Conservation (phyloP, 1,140 invertebrate genomes). For the Drosophila trapezifrons region DNA sequence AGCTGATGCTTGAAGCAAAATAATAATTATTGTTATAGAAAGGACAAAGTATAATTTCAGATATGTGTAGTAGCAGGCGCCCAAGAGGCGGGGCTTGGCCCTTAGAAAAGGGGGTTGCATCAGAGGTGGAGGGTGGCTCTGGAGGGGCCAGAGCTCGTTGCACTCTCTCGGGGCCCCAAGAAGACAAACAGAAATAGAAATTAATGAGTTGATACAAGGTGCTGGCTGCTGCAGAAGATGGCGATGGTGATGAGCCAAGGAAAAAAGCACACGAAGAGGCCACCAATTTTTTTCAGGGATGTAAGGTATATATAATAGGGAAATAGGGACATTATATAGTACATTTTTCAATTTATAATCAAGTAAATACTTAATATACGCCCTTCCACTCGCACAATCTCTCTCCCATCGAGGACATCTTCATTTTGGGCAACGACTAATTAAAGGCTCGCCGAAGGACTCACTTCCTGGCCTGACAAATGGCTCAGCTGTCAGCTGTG, state of each 20-base stretch:
- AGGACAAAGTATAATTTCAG: slow-evolving; percentile 83
- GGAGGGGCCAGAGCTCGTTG: slow-evolving; percentile 51
- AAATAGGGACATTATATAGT: slow-evolving; percentile 7
- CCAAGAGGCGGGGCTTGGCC: slow-evolving; percentile 31
- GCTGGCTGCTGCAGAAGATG: slow-evolving; percentile 18
- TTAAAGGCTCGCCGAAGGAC: slow-evolving; percentile 42
- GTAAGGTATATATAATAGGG: background rate
- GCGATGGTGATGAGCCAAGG: slow-evolving; percentile 7
- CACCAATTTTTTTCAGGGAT: background rate
- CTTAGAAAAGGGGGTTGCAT: slow-evolving; percentile 20
- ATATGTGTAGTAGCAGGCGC: slow-evolving; percentile 69
- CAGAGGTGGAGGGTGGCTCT: background rate
- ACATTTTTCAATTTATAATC: slow-evolving; percentile 20
- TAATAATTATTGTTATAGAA: slow-evolving; percentile 83
- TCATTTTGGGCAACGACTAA: slow-evolving; percentile 35
- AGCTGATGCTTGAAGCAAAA: slow-evolving; percentile 78
- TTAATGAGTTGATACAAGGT: slow-evolving; percentile 80
- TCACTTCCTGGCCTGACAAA: slow-evolving; percentile 60
- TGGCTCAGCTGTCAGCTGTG: slow-evolving; percentile 71
- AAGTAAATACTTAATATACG: no score
- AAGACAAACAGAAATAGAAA: slow-evolving; percentile 81
- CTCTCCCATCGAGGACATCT: slow-evolving; percentile 1
- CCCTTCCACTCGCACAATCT: background rate
- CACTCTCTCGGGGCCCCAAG: slow-evolving; percentile 49
- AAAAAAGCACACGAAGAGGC: no score